Base-by-base conservation (phyloP, 2,888 invertebrate genomes). In the Cryptocephalus primarius region DNA sequence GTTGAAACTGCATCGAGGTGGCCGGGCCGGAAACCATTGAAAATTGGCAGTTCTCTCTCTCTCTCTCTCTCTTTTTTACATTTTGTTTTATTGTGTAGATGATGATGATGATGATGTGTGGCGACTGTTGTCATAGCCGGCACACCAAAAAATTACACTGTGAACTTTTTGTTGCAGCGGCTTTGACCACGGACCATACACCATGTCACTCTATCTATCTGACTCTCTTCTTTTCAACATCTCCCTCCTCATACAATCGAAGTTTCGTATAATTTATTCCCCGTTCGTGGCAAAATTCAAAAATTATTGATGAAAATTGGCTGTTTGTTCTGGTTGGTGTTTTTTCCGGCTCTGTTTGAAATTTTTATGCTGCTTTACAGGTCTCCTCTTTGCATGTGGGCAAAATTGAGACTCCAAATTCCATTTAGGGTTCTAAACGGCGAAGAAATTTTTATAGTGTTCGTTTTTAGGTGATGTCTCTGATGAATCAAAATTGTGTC, bases 331-430 rank as follows among this genome's bases (percentile, higher is more conserved):
- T 42, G 31, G 32, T 42, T 33, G 32, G 40, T 40, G 40, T 52
- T 58, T 63, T 22, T 22, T 22, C 6, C 60, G 61, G 57, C 60
- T 64, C 61, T 62, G 58, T 55, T 59, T 60, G 53, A 51, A 51
- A 61, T 60, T 57, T 4, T 22, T 56, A 49, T 67, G 59, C 69
- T 71, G 70, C 22, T 82, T 43, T 79, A 80, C 85, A 85, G 85
- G 83, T 85, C 85, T 86, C 85, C 86, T 86, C 86, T 86, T 86
- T 86, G 85, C 80, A 77, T 60, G 78, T 55, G 79, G 79, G 82
- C 81, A 81, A 82, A 82, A 79, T 81, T 79, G 82, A 75, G 75
- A 51, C 48, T 56, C 59, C 52, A 59, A 62, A 61, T 62, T 60
- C 55, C 56, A 56, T 61, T 60, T 59, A 48, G 57, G 57, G 22